These are phyloP conservation scores for Addax nasomaculatus DNA, from an alignment of 2,113 vertebrate species.

Conservation along the genomic window DNA sequence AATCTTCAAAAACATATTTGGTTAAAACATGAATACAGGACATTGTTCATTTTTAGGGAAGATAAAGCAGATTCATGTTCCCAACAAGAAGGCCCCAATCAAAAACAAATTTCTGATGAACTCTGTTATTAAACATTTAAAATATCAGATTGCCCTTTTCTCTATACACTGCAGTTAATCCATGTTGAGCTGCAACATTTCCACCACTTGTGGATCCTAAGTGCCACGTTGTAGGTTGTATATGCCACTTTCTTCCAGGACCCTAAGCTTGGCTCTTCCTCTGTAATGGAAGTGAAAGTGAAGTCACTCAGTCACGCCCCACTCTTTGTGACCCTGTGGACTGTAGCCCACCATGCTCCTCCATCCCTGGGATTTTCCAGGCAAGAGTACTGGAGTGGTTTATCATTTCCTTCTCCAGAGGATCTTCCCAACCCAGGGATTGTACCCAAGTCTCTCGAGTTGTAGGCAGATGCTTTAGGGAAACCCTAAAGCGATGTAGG, in stretches of 20 bases:
- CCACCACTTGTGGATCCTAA: neutral
- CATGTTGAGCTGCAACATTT: rapidly evolving
- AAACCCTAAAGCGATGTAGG: neutral
- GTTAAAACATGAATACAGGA: neutral
- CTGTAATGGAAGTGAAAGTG: neutral
- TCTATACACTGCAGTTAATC: neutral
- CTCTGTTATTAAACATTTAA: neutral
- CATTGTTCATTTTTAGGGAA: neutral
- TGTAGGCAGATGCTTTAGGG: neutral
- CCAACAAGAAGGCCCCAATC: neutral
- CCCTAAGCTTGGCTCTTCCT: neutral
- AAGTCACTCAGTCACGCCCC: neutral
- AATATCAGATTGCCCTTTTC: neutral
- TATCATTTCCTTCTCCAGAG: neutral
- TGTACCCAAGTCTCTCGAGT: rapidly evolving
- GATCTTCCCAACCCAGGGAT: neutral
- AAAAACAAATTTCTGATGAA: constrained; percentile 4
- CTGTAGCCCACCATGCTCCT: neutral
- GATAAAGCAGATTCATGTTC: neutral
- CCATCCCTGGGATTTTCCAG: neutral
- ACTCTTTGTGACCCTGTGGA: neutral
- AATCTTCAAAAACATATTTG: neutral
- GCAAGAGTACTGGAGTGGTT: neutral
- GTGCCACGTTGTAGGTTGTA: neutral
- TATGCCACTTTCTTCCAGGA: neutral